Conservation (phyloP, 2,797 vertebrate species). For the Decapterus maruadsi region DNA sequence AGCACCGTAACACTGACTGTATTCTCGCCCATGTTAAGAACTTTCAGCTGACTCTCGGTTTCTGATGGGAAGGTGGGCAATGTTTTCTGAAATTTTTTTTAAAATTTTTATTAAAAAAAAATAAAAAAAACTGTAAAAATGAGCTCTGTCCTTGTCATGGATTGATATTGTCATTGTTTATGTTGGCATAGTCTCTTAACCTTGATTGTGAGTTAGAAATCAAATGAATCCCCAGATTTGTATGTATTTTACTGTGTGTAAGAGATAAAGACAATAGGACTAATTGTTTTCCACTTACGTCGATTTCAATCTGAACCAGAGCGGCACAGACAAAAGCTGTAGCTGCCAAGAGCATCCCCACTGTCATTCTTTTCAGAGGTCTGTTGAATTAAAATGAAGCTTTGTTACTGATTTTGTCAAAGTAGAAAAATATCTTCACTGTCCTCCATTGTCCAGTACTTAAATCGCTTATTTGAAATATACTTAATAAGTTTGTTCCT, state of each 20-base stretch:
- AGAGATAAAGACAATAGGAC: not conserved
- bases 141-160: not conserved
- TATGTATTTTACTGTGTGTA: not conserved
- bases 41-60: slow-evolving; percentile 87
- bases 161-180: no score
- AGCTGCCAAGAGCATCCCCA: slow-evolving; percentile 94
- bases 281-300: slow-evolving; percentile 88
- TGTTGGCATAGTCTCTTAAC: no score
- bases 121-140: slow-evolving; percentile 1
- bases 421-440: not conserved
- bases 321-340: slow-evolving; percentile 92
- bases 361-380: slow-evolving; percentile 93
- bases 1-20: slow-evolving; percentile 62
- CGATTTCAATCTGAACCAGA: slow-evolving; percentile 91
- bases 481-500: not conserved
- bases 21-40: slow-evolving; percentile 87
- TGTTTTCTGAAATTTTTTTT: slow-evolving; percentile 87
- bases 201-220: not conserved
- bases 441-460: no score
- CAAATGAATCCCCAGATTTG: not conserved
- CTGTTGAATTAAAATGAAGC: slow-evolving; percentile 77
- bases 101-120: no score
- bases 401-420: slow-evolving; percentile 9
- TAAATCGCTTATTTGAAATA: not conserved
- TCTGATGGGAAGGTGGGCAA: slow-evolving; percentile 88